A percentile compares a stretch with the other conserved stretches of the same genome.
Conservation (phyloP, 1,140 invertebrate genomes). For the Drosophila insularis region DNA sequence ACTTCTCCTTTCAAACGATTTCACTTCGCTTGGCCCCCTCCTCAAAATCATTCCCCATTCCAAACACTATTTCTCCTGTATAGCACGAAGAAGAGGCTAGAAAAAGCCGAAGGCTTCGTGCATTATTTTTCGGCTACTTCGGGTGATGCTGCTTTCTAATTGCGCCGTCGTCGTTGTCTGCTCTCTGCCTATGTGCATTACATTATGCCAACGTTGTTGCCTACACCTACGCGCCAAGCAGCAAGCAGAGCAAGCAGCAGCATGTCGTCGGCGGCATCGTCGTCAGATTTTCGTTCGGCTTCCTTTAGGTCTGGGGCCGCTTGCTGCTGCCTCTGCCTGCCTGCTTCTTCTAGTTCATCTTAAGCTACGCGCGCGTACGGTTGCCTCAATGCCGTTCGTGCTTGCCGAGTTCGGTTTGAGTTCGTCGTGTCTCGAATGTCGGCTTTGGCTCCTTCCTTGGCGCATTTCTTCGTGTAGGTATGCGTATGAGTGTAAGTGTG, state of each 20-base stretch:
- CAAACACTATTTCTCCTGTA: not conserved
- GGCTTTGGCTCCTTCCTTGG: constrained; percentile 47
- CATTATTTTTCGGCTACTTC: constrained; percentile 64
- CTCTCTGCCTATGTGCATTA: constrained; percentile 64
- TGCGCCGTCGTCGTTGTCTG: constrained; percentile 41
- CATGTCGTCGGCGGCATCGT: constrained; percentile 44
- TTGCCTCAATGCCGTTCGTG: constrained; percentile 51
- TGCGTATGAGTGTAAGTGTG: constrained; percentile 21
- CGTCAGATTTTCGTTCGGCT: constrained; percentile 38
- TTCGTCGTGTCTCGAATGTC: constrained; percentile 43
- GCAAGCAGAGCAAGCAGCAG: constrained; percentile 31
- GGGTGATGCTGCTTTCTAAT: constrained; percentile 71
- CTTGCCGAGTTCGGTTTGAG: constrained; percentile 41
- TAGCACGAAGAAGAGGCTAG: not conserved
- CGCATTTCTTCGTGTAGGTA: constrained; percentile 68
- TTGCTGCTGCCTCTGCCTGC: constrained; percentile 61
- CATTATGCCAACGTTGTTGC: constrained; percentile 58
- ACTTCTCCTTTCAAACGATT: constrained; percentile 32
- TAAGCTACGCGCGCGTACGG: constrained; percentile 80
- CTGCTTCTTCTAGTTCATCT: constrained; percentile 82
- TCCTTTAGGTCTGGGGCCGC: constrained; percentile 51
- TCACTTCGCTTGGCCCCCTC: not conserved
- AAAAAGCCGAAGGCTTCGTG: constrained; percentile 58
- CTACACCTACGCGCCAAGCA: constrained; percentile 35
- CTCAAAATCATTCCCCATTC: not conserved